Evolutionary conservation across 1,140 invertebrate species (phyloP).

Genomic region (Drosophila rufa): DNA sequence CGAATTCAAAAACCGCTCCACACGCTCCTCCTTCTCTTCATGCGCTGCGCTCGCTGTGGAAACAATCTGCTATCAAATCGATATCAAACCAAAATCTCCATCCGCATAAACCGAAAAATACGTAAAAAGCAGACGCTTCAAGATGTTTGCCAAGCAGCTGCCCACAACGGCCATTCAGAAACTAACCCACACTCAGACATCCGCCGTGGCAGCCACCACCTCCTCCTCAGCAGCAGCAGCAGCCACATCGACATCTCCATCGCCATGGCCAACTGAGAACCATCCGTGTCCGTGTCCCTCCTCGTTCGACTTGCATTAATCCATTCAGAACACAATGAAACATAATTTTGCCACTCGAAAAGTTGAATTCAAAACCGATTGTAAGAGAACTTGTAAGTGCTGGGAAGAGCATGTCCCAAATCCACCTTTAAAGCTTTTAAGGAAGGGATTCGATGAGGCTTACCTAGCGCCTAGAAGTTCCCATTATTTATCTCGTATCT

Average conservation of each 20-base stretch:
- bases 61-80: constrained; percentile 61
- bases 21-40: constrained; percentile 69
- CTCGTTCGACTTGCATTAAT: constrained; percentile 46
- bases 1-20: constrained; percentile 61
- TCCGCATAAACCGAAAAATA: constrained; percentile 41
- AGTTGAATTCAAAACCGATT: constrained; percentile 43
- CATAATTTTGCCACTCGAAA: constrained; percentile 33
- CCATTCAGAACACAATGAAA: constrained; percentile 50
- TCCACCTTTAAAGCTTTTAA: not conserved
- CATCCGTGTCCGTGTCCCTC: constrained; percentile 16
- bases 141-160: constrained; percentile 81
- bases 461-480: constrained; percentile 30
- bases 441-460: not conserved
- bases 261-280: constrained; percentile 24
- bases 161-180: constrained; percentile 61
- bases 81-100: constrained; percentile 57
- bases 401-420: constrained; percentile 7
- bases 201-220: constrained; percentile 31
- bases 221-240: constrained; percentile 36
- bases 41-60: constrained; percentile 80
- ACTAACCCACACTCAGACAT: constrained; percentile 72
- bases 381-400: constrained; percentile 57
- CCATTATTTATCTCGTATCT: constrained; percentile 29
- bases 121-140: constrained; percentile 74
- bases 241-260: constrained; percentile 28